phyloP scores from a whole-genome alignment of 2,888 invertebrate genomes.

The Trisateles emortualis region DNA sequence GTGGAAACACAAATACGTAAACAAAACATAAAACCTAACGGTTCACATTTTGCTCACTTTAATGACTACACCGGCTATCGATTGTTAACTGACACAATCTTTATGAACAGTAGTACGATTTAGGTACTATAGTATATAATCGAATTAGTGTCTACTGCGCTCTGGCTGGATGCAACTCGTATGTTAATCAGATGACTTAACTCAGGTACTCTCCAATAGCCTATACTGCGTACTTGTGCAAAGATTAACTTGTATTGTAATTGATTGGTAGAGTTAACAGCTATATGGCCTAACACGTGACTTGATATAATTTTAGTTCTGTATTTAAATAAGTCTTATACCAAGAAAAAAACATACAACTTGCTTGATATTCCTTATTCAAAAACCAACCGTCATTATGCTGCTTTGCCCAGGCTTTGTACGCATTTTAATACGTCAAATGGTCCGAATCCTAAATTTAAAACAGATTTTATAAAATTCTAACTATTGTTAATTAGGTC shows the following conservation, averaged over 20 bases:
- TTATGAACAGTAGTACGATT: neutral
- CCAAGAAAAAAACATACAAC: no score
- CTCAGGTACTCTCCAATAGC: slow-evolving; percentile 20
- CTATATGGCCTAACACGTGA: neutral
- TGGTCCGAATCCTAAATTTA: no score
- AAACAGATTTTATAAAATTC: no score
- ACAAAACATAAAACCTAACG: no score
- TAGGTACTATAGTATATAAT: slow-evolving; percentile 38
- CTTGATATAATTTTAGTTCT: neutral
- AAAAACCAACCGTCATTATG: no score
- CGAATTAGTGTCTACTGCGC: slow-evolving; percentile 54
- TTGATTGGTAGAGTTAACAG: neutral
- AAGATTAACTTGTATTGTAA: slow-evolving; percentile 10
- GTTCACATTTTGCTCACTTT: neutral
- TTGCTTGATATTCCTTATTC: no score
- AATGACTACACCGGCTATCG: neutral
- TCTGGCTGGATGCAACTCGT: slow-evolving; percentile 44
- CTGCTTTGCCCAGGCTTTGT: no score
- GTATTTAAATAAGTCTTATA: no score
- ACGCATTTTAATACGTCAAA: no score
- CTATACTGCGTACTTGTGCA: slow-evolving; percentile 10
- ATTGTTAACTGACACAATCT: no score
- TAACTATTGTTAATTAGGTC: no score
- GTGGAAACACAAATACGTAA: no score
- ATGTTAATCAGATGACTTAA: slow-evolving; percentile 58